Evolutionary conservation across 2,113 vertebrate genomes (phyloP), one percentile per base, ranked within the genome.

Genomic region (Corydoras sp.): DNA sequence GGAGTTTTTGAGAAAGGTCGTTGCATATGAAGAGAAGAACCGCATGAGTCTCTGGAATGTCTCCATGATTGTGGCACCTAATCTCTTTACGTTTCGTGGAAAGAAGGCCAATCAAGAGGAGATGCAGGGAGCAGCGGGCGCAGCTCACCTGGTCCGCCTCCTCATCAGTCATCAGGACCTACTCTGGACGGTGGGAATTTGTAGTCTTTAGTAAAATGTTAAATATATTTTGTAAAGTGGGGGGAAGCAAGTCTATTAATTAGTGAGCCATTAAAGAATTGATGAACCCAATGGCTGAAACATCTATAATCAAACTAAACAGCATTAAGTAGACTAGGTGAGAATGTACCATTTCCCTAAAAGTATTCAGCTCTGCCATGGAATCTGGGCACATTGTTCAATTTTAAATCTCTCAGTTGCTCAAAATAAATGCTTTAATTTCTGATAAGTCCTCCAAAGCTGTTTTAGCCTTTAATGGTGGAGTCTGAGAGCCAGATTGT

Each of bases 31-130:
- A 80, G 91, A 92, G n/a, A 92, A 93, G 80, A 99, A 99, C 84
- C 90, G 94, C 62, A 99, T 98, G 97, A 95, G 88, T 73, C 55
- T 97, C 73, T 97, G 96, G 93, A 99, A 99, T 1, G 96, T 99
- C 58, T 95, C 96, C 58, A 97, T 98, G 84, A 91, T 99, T 9
- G 92, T 99, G 78, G 95, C 97, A 0, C 97, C 97, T 50, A 99
- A 99, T 82, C 90, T 99, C 65, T 97, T 99, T 83, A 86, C 92
- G 80, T 89, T 77, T 58, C 89, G 84, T 71, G 89, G 92, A 75
- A 94, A 92, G 77, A 90, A 87, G 43, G 87, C 81, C 31, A 91
- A 91, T 73, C 90, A 81, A 10, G 90, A 94, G 81, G 94, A 95
- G 72, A 89, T 96, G 87, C 89, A 93, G 77, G 87, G 91, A 12